Percentiles rank a stretch among this genome's conserved stretches.
phyloP scores from a whole-genome alignment of 2,797 vertebrate species.

The Lithobates pipiens region DNA sequence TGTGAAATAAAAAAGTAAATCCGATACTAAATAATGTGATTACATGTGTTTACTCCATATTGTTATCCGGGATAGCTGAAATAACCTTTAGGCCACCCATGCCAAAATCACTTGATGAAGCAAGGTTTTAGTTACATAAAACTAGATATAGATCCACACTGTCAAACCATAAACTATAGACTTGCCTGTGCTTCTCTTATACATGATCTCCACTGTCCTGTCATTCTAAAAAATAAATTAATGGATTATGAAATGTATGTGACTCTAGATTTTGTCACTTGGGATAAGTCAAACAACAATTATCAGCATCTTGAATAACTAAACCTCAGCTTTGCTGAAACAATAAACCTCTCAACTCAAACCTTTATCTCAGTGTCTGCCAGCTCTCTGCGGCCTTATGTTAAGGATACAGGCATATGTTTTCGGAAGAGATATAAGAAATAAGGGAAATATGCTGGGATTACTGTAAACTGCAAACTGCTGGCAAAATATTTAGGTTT shows the following conservation, averaged over 20 bases:
- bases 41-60: too few species aligned
- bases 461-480: conserved; percentile 73
- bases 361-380: conserved; percentile 50
- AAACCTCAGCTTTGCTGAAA: conserved; percentile 55
- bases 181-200: neutral
- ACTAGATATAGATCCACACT: too few species aligned
- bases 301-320: conserved; percentile 58
- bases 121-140: too few species aligned
- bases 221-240: neutral
- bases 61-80: too few species aligned
- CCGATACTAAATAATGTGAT: too few species aligned
- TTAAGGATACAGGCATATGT: conserved; percentile 61
- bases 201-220: neutral
- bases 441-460: conserved; percentile 65
- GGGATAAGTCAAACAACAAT: conserved; percentile 51
- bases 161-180: too few species aligned
- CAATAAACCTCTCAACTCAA: conserved; percentile 54
- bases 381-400: conserved; percentile 54
- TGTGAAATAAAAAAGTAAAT: too few species aligned
- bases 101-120: too few species aligned
- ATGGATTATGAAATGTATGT: conserved; percentile 12
- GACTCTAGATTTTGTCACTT: conserved; percentile 22
- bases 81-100: too few species aligned
- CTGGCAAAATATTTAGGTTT: conserved; percentile 76
- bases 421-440: conserved; percentile 63